Evolutionary conservation across 2,888 invertebrate species (phyloP).

Genomic region (Mactromeris polynyma): DNA sequence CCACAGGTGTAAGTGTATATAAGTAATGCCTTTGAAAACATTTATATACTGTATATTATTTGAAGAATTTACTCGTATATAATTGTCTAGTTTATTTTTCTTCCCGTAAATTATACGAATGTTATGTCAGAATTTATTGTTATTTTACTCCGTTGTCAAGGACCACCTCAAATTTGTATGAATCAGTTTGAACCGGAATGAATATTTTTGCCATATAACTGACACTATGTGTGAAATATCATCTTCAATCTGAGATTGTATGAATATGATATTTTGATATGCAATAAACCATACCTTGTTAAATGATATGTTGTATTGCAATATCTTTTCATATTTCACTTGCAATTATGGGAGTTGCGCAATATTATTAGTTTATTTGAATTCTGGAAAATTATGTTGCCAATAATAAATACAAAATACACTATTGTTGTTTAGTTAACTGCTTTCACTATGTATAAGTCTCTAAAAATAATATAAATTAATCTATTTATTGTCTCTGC

Average conservation of each 20-base stretch:
- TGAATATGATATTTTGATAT: not conserved
- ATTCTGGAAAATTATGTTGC: too few relatives aligned
- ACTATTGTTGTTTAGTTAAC: too few relatives aligned
- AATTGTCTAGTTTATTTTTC: not conserved
- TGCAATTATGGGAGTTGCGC: not conserved
- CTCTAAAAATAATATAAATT: too few relatives aligned
- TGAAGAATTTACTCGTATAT: not conserved
- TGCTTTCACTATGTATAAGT: too few relatives aligned
- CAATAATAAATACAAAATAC: too few relatives aligned
- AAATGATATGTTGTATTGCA: not conserved
- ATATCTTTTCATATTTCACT: not conserved
- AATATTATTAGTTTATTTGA: not conserved
- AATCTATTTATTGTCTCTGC: too few relatives aligned
- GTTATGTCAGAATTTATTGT: not conserved
- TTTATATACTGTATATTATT: too few relatives aligned
- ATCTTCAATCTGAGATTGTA: not conserved
- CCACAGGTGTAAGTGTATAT: too few relatives aligned
- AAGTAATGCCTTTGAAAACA: too few relatives aligned
- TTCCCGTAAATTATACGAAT: not conserved
- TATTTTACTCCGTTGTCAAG: not conserved
- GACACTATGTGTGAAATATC: not conserved
- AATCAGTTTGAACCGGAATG: not conserved
- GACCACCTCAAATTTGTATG: not conserved
- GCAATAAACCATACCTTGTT: not conserved
- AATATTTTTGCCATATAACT: not conserved